Evolutionary conservation across 2,797 vertebrate genomes (phyloP), one percentile per base, ranked within the genome.

Genomic region (Neosalanx taihuensis): DNA sequence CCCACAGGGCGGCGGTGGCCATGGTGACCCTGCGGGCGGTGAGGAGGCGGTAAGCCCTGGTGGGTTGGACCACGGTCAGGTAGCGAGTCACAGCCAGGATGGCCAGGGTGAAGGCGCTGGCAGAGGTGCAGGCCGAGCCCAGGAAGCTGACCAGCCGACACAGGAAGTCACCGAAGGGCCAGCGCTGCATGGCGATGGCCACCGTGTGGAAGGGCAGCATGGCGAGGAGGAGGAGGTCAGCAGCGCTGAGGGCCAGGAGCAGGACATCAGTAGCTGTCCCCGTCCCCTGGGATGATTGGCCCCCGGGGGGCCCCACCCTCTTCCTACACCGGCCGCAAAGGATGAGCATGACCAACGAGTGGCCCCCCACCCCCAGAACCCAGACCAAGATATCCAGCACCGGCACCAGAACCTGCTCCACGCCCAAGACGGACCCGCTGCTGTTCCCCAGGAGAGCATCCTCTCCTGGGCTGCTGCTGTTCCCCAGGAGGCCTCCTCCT

Each of bases 91-190:
- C 86, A 0, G 93, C 92, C 79, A 94, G 37, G 29, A 91, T 91
- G 0, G 91, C 89, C 66, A 94, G 82, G 0, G 89, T 92, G 63
- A 93, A 92, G 35, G 85, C 92, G 0, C 91, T 93, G 3, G 91
- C 89, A 0, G 86, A 67, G 0, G 90, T 92, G 74, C 92, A 93
- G 65, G 91, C 88, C 63, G 91, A 88, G 0, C 91, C 88, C 75
- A 94, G 78, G 87, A 94, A 94, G 80, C 91, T 93, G 81, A 93
- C 79, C 4, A 78, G 74, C 78, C 92, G 94, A 88, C 93, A 94
- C 62, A 92, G 62, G 76, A 90, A 82, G 71, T 64, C 23, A 29
- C 92, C 91, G 0, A 93, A 94, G 13, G 93, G 91, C 93, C 93
- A 93, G 77, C 72, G 87, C 15, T 90, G 90, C 73, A 93, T 72